Evolutionary conservation across 2,888 invertebrate genomes (phyloP).

Genomic region (Agonum fuliginosum): DNA sequence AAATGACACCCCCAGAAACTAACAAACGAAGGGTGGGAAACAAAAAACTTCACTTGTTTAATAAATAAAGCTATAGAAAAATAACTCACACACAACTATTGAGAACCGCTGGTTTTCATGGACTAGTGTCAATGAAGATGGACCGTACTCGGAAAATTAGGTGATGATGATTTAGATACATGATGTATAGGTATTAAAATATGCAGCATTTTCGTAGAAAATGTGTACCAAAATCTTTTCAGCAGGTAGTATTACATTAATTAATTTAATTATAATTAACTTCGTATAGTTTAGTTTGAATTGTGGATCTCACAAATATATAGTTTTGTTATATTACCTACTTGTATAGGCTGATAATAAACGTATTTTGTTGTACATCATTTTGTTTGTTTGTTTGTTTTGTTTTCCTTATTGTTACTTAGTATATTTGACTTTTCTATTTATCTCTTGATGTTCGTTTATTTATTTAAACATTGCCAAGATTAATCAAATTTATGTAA

Average conservation of each 20-base stretch:
- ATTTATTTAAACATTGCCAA: neutral
- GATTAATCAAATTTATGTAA: slow-evolving; percentile 4
- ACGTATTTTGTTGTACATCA: slow-evolving; percentile 41
- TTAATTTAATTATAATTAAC: slow-evolving; percentile 11
- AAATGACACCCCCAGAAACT: neutral
- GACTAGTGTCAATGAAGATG: slow-evolving; percentile 12
- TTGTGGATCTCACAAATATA: slow-evolving; percentile 25
- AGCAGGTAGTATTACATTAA: neutral
- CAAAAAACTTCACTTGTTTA: slow-evolving; percentile 18
- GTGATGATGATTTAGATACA: neutral
- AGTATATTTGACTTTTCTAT: neutral
- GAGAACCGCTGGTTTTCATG: slow-evolving; percentile 25
- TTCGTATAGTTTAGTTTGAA: slow-evolving; percentile 20
- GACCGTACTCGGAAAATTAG: neutral
- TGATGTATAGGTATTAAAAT: slow-evolving; percentile 37
- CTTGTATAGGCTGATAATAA: slow-evolving; percentile 42
- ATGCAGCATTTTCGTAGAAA: slow-evolving; percentile 23
- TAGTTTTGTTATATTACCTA: slow-evolving; percentile 28
- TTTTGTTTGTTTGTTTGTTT: slow-evolving; percentile 34
- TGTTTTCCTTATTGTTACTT: slow-evolving; percentile 33
- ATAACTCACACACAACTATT: slow-evolving; percentile 12
- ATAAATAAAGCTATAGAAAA: slow-evolving; percentile 16
- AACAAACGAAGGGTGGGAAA: slow-evolving; percentile 13
- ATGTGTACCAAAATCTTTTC: slow-evolving; percentile 28
- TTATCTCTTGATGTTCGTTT: neutral